Base-by-base conservation (phyloP, 2,888 invertebrate species). In the Caenorhabditis drosophilae region DNA sequence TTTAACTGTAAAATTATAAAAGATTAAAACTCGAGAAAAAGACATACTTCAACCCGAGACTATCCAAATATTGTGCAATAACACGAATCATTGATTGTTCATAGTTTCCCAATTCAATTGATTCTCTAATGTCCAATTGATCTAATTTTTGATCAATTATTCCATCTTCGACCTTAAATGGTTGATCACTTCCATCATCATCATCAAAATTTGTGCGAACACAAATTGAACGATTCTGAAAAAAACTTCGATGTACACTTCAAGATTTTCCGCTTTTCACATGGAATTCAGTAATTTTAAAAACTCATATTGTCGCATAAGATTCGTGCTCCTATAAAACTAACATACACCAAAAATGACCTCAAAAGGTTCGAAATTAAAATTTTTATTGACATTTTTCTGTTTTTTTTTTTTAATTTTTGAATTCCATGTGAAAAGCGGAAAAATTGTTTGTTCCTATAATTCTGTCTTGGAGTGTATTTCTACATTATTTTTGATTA, bases 51-150 rank as follows among this genome's bases (percentile, higher is more conserved):
- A 80, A 55, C 22, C 80, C 80, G 35, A 78, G 54, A 38, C 70
- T 68, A 46, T 70, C 68, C 18, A 80, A 71, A 58, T 76, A 79
- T 46, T 80, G 80, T 12, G 79, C 77, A 44, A 80, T 76, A 26
- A 80, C 51, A 12, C 80, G 70, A 16, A 80, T 60, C 2, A 75
- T 74, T 15, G 64, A 44, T 38, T 58, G 49, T 15, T 63, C 63
- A 42, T 23, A 42, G 15, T 22, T 22, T 12, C 2, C 7, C 15
- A 42, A 23, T 7, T 31, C 31, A 31, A 6, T 6, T 9, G 12
- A 31, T 9, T 31, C 12, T n/a, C n/a, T n/a, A n/a, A n/a, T n/a
- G 7, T 9, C 12, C 12, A 9, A 9, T 31, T 12, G 6, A 6
- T 22, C 23, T 9, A 42, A 7, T 23, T 42, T 16, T 20, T 47